Base-by-base conservation (phyloP, 2,888 invertebrate species). In the Hetaerina titia region DNA sequence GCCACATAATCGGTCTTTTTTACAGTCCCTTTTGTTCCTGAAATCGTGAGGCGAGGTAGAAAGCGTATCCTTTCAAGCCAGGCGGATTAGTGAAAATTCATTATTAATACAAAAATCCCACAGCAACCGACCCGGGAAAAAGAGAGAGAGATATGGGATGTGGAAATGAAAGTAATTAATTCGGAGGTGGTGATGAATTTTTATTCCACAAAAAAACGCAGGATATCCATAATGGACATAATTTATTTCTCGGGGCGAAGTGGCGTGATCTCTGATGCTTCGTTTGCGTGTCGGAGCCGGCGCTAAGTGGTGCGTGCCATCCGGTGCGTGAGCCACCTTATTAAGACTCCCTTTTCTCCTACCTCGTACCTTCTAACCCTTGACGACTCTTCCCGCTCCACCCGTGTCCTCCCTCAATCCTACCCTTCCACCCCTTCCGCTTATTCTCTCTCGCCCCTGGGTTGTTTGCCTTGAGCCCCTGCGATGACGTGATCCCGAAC, bases 261-360 rank as follows among this genome's bases (percentile, higher is more conserved):
- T 69, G 22, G 31, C 90, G 22, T 19, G 58, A n/a, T 31, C 90
- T 17, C 69, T 92, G 74, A 92, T 92, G 64, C 56, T 56, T 45
- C 69, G 92, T 74, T 92, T 57, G 69, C 92, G 92, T 92, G 92
- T 56, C 92, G 5, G 31, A 22, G 88, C 57, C 58, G 57, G 74
- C 92, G 92, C 15, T 56, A 56, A 64, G 69, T 45, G 92, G 74
- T 92, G 69, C 92, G 92, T 92, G 92, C 22, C 89, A 15, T 89
- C 57, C 89, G 22, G 56, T 56, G 56, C 87, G 25, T 13, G 15
- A 25, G 63, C 25, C 63, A 17, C 63, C 90, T 90, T 90, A 31
- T 60, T 63, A n/a, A 63, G 22, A 90, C 63, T 63, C 90, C 63
- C 63, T 7, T 15, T 63, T 63, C 60, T 45, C 25, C 60, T 31